Percentiles rank a stretch among this genome's conserved stretches.
Evolutionary conservation across 64 coral and sea anemone species (phyloP).

Genomic region (Montipora sp.): DNA sequence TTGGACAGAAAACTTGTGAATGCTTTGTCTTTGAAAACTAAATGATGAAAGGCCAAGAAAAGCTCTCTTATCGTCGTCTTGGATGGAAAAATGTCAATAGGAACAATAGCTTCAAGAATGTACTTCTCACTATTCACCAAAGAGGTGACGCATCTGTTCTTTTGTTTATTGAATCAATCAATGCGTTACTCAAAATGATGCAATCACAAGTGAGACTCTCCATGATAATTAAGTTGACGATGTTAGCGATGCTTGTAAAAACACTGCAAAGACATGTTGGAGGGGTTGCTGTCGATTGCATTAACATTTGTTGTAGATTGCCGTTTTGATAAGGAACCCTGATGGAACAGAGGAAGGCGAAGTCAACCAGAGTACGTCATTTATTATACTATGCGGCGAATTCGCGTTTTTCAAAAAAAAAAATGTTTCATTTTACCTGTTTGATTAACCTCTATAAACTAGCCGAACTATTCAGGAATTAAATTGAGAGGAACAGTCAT

Average conservation of each 20-base stretch:
- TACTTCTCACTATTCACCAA: neutral
- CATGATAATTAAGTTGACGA: neutral
- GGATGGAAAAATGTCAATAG: neutral
- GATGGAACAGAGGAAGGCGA: too few relatives aligned
- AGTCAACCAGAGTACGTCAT: too few relatives aligned
- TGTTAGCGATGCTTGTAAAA: neutral
- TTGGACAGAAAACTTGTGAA: constrained; percentile 17
- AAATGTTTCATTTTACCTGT: too few relatives aligned
- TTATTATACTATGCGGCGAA: too few relatives aligned
- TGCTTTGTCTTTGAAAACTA: neutral
- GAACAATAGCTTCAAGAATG: neutral
- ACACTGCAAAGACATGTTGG: neutral
- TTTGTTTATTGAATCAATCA: neutral
- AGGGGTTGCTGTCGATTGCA: neutral
- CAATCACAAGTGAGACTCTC: neutral
- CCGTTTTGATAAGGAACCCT: neutral
- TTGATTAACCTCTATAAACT: too few relatives aligned
- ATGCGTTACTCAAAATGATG: neutral
- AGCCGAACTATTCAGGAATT: too few relatives aligned
- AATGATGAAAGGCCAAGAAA: neutral
- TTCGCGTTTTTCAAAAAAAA: too few relatives aligned
- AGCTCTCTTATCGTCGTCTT: neutral
- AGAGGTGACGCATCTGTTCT: neutral
- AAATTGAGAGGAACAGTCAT: too few relatives aligned
- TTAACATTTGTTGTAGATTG: neutral